Evolutionary conservation across 2,888 invertebrate species (phyloP), one percentile per base, ranked within the genome.

Genomic region (Phyllotreta cruciferae): DNA sequence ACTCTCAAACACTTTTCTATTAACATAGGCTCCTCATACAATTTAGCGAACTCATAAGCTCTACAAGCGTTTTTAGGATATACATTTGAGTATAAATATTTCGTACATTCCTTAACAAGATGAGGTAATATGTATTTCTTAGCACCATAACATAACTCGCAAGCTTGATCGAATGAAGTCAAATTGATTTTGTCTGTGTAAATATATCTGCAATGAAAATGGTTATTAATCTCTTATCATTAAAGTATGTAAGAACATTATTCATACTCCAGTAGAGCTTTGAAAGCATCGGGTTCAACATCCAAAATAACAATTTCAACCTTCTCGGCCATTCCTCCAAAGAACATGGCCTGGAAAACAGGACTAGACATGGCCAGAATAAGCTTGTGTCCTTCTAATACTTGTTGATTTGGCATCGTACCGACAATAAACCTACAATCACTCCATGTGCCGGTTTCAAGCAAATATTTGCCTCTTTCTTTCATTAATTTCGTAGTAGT

Each of bases 291-390:
- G 3, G 93, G 92, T 77, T 93, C 92, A 1, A 93, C 92, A 78
- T 94, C 93, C 38, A 90, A 84, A 71, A 94, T 93, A 0, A 88
- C 86, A 71, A 94, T 92, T 0, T 92, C 90, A 68, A 81, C 84
- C 70, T 90, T 89, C 74, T 93, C 92, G 0, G 92, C 89, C 85
- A 93, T 88, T 24, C 90, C 90, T 0, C 93, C 93, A 75, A 85
- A 93, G 76, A 94, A 93, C 93, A 94, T 94, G 0, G 92, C 90
- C 75, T 93, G 93, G 75, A 94, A 94, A 0, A 94, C 93, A 0
- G 93, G 93, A 67, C 93, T 93, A 0, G 92, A 89, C 92, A 93
- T 93, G 0, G 93, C 93, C 58, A 94, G 81, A 64, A 93, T 86
- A 37, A 94, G 80, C 78, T 92, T 93, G 79, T 94, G 93, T 0